Evolutionary conservation across 2,113 vertebrate species (phyloP).

Genomic region (Rutilus rutilus): DNA sequence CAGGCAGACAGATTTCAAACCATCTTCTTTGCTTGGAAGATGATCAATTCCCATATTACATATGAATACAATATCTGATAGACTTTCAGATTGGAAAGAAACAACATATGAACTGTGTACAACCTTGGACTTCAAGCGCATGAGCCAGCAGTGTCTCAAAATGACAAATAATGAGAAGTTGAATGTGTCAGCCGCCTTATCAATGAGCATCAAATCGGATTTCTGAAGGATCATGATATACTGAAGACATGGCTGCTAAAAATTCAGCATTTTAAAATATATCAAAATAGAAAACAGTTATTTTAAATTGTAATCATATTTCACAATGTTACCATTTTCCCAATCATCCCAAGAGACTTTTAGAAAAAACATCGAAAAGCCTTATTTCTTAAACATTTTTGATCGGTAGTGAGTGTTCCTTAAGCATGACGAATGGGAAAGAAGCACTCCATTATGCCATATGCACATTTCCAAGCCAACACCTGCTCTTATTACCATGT

Average conservation of each 20-base stretch:
- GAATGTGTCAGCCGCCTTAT: not conserved
- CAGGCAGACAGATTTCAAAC: not conserved
- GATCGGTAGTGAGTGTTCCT: not conserved
- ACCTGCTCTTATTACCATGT: conserved; percentile 1
- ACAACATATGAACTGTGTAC: not conserved
- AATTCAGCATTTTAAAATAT: not conserved
- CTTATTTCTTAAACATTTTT: not conserved
- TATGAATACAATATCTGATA: not conserved
- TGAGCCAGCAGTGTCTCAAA: not conserved
- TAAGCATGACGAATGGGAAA: conserved; percentile 6
- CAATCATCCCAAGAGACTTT: not conserved
- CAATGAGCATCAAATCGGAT: not conserved
- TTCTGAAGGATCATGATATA: not conserved
- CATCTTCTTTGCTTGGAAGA: not conserved
- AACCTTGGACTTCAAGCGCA: not conserved
- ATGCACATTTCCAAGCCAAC: not conserved
- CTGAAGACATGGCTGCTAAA: not conserved
- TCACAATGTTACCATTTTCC: not conserved
- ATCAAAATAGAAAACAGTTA: not conserved
- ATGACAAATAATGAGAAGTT: conserved; percentile 2
- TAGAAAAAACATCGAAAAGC: too few species aligned
- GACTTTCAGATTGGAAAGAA: not conserved
- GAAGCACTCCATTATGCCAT: not conserved
- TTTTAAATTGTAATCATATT: not conserved
- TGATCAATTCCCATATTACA: not conserved